Base-by-base conservation (phyloP, 2,113 vertebrate species). In the Myanophis thanlyinensis region DNA sequence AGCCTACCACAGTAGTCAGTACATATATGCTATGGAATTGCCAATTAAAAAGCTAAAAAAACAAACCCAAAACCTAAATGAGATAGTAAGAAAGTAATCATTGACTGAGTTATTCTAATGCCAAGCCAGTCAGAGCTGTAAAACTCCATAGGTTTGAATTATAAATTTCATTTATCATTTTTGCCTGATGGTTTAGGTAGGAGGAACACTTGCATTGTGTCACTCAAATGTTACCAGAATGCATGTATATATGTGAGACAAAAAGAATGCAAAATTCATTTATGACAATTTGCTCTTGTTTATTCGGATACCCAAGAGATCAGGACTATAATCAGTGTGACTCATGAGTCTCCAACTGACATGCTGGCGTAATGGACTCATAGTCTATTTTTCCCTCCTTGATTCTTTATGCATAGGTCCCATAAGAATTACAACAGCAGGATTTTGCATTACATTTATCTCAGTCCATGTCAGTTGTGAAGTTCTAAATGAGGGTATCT, bases 311-410 rank as follows among this genome's bases (percentile, higher is more conserved):
- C 46, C 59, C 93, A 54, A 88, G 20, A 90, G 88, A 93, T 93
- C 84, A 52, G 87, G 89, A 56, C 44, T 59, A 87, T 84, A 87
- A 91, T 85, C 86, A 91, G 52, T 47, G 11, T 22, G 27, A 54
- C n/a, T 86, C 25, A 92, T 89, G 87, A 87, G 52, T 87, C 53
- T 89, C 40, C 18, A 12, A 35, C 35, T 4, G 18, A 22, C 87
- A 18, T 88, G 67, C 93, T 88, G 94, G 73, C 2, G 88, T 86
- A 90, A 93, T 95, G 94, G 92, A 73, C 94, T 93, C 85, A 94
- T 94, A 85, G 87, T 53, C 87, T 96, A 80, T 40, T 96, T 95
- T 92, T 91, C 51, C 0, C 56, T n/a, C n/a, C 86, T 94, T 94
- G 56, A 84, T 94, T 48, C 56, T 93, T 95, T 46, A 47, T 48